Conservation (phyloP, 2,888 invertebrate species). For the Ectropis crepuscularia region DNA sequence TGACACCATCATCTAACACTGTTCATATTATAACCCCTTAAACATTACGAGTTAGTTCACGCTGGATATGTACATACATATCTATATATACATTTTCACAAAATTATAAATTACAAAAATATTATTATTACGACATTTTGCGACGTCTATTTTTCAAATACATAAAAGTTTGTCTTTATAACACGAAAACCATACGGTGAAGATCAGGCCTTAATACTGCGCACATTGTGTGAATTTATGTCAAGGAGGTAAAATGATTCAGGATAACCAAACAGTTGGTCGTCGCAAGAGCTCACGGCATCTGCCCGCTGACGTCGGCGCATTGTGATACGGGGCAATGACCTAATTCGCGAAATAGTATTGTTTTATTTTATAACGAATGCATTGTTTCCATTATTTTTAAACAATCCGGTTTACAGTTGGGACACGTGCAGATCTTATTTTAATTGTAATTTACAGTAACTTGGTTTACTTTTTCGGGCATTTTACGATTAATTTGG, state of each 20-base stretch:
- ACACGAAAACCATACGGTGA: not conserved
- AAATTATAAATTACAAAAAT: too few species aligned
- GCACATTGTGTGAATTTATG: slow-evolving; percentile 49
- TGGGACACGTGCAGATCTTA: not conserved
- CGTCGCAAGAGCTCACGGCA: slow-evolving; percentile 34
- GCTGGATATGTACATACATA: too few species aligned
- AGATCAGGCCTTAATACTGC: slow-evolving; percentile 4
- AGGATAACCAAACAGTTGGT: slow-evolving; percentile 60
- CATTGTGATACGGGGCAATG: slow-evolving; percentile 42
- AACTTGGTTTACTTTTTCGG: too few species aligned
- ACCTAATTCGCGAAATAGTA: slow-evolving; percentile 24
- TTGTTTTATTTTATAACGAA: slow-evolving; percentile 11
- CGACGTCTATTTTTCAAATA: not conserved
- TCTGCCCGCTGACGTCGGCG: slow-evolving; percentile 52
- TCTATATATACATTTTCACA: too few species aligned
- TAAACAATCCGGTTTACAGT: not conserved
- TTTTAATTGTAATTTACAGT: too few species aligned
- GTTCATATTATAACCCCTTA: too few species aligned
- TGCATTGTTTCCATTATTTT: slow-evolving; percentile 11
- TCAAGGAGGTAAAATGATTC: slow-evolving; percentile 65
- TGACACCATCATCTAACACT: too few species aligned
- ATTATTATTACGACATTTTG: too few species aligned
- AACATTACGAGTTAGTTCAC: too few species aligned
- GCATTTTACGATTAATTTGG: too few species aligned
- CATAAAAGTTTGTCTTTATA: not conserved